These are phyloP conservation scores for Troglohyphantes excavatus DNA, from an alignment of 2,888 invertebrate genomes.

Conservation along the genomic window DNA sequence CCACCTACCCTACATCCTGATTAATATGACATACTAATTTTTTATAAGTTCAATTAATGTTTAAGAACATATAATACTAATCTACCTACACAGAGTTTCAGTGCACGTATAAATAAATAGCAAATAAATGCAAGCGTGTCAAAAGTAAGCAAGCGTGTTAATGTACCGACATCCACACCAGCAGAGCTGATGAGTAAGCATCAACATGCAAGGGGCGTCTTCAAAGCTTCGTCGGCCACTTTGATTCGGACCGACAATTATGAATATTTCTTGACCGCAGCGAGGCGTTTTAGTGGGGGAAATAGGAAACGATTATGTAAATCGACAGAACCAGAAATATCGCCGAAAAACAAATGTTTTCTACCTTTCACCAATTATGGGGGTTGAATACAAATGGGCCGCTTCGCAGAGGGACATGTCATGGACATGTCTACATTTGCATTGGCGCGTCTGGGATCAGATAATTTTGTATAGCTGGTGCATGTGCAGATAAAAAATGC, in stretches of 20 bases:
- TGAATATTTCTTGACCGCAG: constrained; percentile 49
- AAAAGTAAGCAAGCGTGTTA: neutral
- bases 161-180: neutral
- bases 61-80: too few relatives aligned
- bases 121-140: neutral
- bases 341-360: constrained; percentile 62
- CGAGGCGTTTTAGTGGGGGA: constrained; percentile 6
- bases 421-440: constrained; percentile 7
- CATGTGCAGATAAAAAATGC: neutral
- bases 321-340: constrained; percentile 46
- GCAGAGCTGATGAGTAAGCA: neutral
- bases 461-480: neutral
- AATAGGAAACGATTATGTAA: constrained; percentile 42
- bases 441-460: neutral
- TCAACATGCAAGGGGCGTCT: constrained; percentile 6
- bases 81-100: neutral
- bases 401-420: constrained; percentile 8
- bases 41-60: too few relatives aligned
- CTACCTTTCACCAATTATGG: constrained; percentile 15
- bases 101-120: neutral
- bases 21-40: too few relatives aligned
- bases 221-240: neutral
- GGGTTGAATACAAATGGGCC: constrained; percentile 51
- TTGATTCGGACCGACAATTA: constrained; percentile 39
- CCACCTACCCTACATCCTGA: too few relatives aligned